Conservation (phyloP, 1,140 invertebrate species). For the Orchestia grillus region DNA sequence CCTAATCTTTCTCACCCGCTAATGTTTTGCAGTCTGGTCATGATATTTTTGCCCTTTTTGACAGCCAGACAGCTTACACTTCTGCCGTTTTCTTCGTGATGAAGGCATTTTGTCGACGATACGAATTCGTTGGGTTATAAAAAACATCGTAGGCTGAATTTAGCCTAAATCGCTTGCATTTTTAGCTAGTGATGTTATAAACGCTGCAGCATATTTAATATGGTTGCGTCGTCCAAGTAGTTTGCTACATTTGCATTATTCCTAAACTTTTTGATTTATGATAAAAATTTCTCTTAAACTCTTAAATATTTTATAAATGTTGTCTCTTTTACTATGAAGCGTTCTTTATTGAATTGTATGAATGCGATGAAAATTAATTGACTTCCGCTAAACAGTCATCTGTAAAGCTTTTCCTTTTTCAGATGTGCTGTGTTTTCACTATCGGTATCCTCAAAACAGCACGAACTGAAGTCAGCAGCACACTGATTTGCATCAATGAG, state of each 20-base stretch:
- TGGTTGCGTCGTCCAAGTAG: background rate
- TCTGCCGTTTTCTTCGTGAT: background rate
- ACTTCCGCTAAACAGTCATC: background rate
- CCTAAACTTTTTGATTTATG: background rate
- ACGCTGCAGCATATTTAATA: background rate
- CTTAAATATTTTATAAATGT: background rate
- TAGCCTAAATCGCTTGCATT: background rate
- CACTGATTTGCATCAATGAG: background rate
- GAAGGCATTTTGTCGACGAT: background rate
- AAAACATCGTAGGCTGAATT: background rate
- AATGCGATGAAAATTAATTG: background rate
- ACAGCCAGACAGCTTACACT: background rate
- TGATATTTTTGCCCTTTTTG: slow-evolving; percentile 2
- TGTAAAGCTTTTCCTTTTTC: background rate
- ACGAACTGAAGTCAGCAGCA: background rate
- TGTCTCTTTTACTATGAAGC: background rate
- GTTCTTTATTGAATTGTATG: background rate
- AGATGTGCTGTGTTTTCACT: background rate
- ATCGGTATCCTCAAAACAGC: background rate
- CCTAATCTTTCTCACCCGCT: slow-evolving; percentile 14
- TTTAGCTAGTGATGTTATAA: background rate
- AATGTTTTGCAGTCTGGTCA: slow-evolving; percentile 21
- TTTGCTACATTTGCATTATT: background rate
- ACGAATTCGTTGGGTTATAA: background rate
- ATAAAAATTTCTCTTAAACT: background rate